Percentiles rank a stretch among this genome's conserved stretches.
Conservation (phyloP, 1,140 invertebrate genomes). For the Mycetomoellerius zeteki region DNA sequence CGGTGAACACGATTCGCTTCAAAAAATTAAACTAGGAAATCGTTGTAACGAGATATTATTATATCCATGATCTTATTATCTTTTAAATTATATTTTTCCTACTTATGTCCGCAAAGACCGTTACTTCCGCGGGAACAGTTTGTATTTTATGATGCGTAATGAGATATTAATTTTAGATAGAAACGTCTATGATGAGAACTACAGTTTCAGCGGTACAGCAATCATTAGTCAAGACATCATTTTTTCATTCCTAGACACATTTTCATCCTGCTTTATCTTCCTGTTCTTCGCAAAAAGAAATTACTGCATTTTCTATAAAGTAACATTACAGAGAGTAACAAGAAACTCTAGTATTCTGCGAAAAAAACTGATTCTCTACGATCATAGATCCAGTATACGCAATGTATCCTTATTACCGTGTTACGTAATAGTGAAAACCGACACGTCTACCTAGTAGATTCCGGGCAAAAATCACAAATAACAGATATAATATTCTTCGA, state of each 20-base stretch:
- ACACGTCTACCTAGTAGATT: slow-evolving; percentile 17
- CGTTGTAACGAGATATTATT: background rate
- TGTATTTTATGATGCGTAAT: background rate
- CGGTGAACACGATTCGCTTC: background rate
- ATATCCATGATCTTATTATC: background rate
- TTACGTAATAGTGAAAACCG: slow-evolving; percentile 68
- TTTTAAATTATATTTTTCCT: slow-evolving; percentile 2
- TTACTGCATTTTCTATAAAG: background rate
- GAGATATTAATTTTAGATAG: background rate
- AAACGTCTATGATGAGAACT: background rate
- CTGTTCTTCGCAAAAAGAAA: background rate
- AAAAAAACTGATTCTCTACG: slow-evolving; percentile 22
- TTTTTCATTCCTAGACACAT: background rate
- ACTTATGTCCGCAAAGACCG: background rate
- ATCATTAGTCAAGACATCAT: background rate
- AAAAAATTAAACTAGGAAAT: background rate
- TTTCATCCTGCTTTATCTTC: background rate
- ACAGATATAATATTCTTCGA: slow-evolving; percentile 51
- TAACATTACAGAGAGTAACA: background rate
- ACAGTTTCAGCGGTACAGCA: background rate
- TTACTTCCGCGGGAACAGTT: background rate
- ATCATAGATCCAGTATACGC: slow-evolving; percentile 3
- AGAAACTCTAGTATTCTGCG: slow-evolving; percentile 14
- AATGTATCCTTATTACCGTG: slow-evolving; percentile 46
- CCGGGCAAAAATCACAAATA: slow-evolving; percentile 18